Conservation (phyloP, 2,113 vertebrate species). For the Monopterus albus region DNA sequence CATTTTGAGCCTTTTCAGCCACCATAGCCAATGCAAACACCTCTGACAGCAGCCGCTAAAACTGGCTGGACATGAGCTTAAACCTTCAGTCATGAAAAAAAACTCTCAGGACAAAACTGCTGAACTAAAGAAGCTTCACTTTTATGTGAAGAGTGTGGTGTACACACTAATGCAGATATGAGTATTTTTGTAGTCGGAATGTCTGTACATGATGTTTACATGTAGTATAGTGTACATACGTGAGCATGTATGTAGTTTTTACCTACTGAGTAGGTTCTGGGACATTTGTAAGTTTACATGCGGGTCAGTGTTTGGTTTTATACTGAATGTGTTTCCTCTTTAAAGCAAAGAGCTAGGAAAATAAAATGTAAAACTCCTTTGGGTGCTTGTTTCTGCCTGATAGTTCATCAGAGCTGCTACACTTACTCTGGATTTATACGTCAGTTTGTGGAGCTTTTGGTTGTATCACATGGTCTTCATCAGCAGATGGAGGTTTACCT, state of each 20-base stretch:
- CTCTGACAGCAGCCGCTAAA: too few species aligned
- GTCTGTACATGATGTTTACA: conserved; percentile 86
- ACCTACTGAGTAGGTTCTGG: conserved; percentile 95
- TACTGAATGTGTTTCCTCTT: conserved; percentile 92
- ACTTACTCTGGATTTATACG: too few species aligned
- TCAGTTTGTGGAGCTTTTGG: too few species aligned
- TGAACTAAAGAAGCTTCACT: neutral
- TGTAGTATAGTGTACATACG: conserved; percentile 70
- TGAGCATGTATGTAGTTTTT: conserved; percentile 67
- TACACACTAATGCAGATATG: conserved; percentile 87
- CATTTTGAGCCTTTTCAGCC: neutral
- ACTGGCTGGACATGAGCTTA: neutral
- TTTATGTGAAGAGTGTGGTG: neutral
- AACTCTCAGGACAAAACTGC: neutral
- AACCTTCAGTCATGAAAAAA: neutral
- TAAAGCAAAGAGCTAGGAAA: conserved; percentile 83
- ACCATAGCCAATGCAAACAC: neutral
- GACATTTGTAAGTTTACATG: conserved; percentile 92
- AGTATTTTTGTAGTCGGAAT: conserved; percentile 46
- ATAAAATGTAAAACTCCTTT: conserved; percentile 82
- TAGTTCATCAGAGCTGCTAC: too few species aligned
- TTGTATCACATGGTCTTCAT: too few species aligned
- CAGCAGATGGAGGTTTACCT: too few species aligned
- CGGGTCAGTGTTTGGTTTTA: conserved; percentile 92
- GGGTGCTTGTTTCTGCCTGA: neutral